Base-by-base conservation (phyloP, 2,113 vertebrate genomes). In the Spheniscus mendiculus region DNA sequence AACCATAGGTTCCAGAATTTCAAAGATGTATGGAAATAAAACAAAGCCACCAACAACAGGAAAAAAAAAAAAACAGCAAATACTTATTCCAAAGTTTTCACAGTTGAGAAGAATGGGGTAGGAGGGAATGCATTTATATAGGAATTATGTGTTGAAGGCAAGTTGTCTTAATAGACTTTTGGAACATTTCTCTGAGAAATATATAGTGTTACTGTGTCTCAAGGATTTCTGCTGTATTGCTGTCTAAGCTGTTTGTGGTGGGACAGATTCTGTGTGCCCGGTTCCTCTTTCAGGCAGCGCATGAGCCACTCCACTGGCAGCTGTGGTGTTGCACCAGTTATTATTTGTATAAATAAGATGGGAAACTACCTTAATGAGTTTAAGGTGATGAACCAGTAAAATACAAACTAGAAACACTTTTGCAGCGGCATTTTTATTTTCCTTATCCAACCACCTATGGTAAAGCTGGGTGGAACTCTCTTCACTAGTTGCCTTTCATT, bases 31-130 rank as follows among this genome's bases (percentile, higher is more conserved):
- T 23, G 7, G 27, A 36, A 92, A 73, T 23, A 74, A 52, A 83
- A 45, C 12, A 45, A 78, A 84, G 2, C 3, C 3, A 59, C 4
- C 4, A 56, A 0, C 14, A 40, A 30, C 5, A 20, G 11, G 7
- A 4, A 42, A 56, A 50, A 4, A 42, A 56, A 50, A 26, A 61
- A 9, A 2, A 0, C 18, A 52, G 7, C 38, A 76, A 83, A 63
- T 42, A 2, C 4, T 86, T 67, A 63, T 74, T 78, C 34, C 32
- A 69, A 26, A 65, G 5, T 83, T 91, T 17, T 77, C 34, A 30
- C 6, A 19, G 17, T 18, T 58, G 14, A 74, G 58, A 76, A 85
- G 38, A 45, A 21, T 29, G 10, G 6, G 15, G 7, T 49, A 23
- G 16, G 59, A 72, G 10, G 15, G 56, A 67, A 2, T 12, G 7